phyloP scores from a whole-genome alignment of 2,113 vertebrate species.

The Oriolus oriolus region DNA sequence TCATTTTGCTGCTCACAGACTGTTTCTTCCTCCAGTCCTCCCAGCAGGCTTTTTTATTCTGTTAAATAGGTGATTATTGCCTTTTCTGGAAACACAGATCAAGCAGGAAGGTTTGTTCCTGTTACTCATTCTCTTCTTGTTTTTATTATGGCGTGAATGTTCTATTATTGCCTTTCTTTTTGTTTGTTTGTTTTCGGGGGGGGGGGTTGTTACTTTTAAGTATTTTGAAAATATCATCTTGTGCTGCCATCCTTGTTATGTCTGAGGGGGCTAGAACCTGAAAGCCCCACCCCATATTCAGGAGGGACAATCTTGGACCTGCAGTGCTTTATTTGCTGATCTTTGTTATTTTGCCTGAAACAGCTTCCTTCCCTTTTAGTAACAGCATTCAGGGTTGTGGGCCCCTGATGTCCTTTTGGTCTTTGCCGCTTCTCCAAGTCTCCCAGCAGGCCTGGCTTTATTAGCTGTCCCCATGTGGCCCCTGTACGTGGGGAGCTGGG shows the following conservation, averaged over 20 bases:
- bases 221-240: neutral
- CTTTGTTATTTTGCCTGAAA: neutral
- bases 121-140: neutral
- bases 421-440: neutral
- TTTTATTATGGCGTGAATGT: neutral
- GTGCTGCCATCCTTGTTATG: neutral
- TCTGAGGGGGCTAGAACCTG: neutral
- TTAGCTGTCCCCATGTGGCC: neutral
- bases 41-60: neutral
- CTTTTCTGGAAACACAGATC: neutral
- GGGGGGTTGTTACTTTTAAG: neutral
- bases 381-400: neutral
- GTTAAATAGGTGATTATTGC: neutral
- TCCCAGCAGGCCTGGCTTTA: neutral
- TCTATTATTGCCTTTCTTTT: neutral
- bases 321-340: neutral
- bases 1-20: neutral
- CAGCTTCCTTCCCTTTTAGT: neutral
- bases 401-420: neutral
- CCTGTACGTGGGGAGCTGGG: accelerated
- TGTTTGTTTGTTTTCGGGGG: neutral
- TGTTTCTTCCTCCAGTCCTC: neutral
- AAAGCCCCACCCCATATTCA: neutral
- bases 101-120: neutral
- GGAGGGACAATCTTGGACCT: neutral